phyloP scores from a whole-genome alignment of 1,140 invertebrate species.

The Heliconius melpomene region DNA sequence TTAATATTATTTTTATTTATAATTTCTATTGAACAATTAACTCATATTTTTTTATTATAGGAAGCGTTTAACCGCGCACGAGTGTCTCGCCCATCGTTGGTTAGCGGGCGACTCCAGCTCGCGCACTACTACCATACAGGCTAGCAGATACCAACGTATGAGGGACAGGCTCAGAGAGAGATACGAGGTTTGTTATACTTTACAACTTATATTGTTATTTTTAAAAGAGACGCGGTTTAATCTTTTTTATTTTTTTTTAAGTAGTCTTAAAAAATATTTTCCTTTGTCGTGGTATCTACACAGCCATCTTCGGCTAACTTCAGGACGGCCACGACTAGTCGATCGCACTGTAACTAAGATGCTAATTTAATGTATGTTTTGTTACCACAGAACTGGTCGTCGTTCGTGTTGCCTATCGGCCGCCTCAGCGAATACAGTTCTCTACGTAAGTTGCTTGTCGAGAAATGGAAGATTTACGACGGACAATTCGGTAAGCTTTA shows the following conservation, averaged over 20 bases:
- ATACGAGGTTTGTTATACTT: conserved; percentile 82
- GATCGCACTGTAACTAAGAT: not conserved
- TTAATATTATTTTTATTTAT: too few relatives aligned
- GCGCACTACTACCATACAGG: conserved; percentile 89
- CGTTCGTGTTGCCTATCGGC: conserved; percentile 96
- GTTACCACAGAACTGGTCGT: conserved; percentile 88
- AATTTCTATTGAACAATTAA: not conserved
- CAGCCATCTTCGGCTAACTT: too few relatives aligned
- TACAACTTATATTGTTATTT: not conserved
- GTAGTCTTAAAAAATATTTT: too few relatives aligned
- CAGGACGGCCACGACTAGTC: too few relatives aligned
- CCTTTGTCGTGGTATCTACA: too few relatives aligned
- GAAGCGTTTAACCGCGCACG: conserved; percentile 98
- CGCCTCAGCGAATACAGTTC: conserved; percentile 98
- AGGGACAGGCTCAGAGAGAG: conserved; percentile 92
- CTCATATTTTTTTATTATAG: conserved; percentile 71
- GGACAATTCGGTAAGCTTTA: conserved; percentile 91
- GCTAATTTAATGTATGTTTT: not conserved
- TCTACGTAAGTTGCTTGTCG: conserved; percentile 96
- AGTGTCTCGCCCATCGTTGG: conserved; percentile 98
- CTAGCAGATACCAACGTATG: conserved; percentile 91
- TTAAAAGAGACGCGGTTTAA: not conserved
- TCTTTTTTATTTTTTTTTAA: too few relatives aligned
- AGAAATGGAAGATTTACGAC: conserved; percentile 98
- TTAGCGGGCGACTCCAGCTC: conserved; percentile 91